Evolutionary conservation across 2,113 vertebrate genomes (phyloP), one percentile per base, ranked within the genome.

Genomic region (Oreochromis aureus): DNA sequence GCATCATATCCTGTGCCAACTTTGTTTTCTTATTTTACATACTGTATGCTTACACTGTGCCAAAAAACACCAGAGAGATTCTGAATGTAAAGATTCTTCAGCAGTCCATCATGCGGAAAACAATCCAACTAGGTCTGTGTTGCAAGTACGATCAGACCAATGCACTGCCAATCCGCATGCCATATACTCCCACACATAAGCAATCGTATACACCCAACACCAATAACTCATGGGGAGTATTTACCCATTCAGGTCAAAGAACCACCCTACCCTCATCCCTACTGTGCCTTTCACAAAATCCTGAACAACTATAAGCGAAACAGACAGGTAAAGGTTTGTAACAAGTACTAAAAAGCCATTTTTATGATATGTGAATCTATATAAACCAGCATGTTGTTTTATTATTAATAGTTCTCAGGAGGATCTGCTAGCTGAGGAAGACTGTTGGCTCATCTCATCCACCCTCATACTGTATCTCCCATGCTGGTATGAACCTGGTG

Each of bases 391-490:
- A 73, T 82, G 69, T 85, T 89, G 66, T 91, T 92, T 93, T 73
- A 93, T 94, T 94, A 94, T 94, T 92, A 92, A 95, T 86, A 54
- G 83, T 32, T 84, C 81, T 90, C 81, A 69, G 80, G 89, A 88
- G 92, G 71, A 58, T 84, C 71, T 83, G 44, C 59, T 82, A 55
- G 84, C 90, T 81, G 85, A 88, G 84, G 90, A 88, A 86, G 80
- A 86, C 22, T 5, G 61, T 80, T 83, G 79, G 48, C 59, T 82
- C 34, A 88, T 61, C 30, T 82, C 55, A 79, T 83, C 41, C 41
- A 51, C 36, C 63, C 32, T 88, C 56, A 55, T 11, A 51, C 73
- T 76, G 54, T 82, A 85, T 89, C 81, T 90, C 85, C 81, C 81
- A 81, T 79, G 80, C 53, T 79, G 80, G 84, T 83, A 86, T 87